phyloP scores from a whole-genome alignment of 2,888 invertebrate species.

The Tetramorium bicarinatum region DNA sequence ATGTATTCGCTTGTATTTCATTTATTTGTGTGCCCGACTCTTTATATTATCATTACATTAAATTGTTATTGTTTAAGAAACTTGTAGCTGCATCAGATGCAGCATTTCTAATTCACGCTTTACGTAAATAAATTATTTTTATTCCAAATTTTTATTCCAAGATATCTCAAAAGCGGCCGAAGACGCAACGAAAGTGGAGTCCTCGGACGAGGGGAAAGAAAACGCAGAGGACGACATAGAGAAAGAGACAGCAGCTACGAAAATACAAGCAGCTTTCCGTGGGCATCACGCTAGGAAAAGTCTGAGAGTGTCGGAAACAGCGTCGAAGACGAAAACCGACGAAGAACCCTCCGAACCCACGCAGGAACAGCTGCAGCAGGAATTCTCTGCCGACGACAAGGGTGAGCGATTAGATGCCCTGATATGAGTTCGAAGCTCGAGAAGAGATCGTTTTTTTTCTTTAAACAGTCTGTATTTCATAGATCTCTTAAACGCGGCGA shows the following conservation, averaged over 20 bases:
- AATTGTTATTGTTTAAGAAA: background rate
- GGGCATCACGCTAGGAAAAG: slow-evolving; percentile 93
- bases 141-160: slow-evolving; percentile 10
- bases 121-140: slow-evolving; percentile 15
- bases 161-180: slow-evolving; percentile 59
- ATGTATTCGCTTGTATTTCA: background rate
- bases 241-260: slow-evolving; percentile 91
- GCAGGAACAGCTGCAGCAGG: slow-evolving; percentile 91
- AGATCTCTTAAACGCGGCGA: slow-evolving; percentile 94
- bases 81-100: background rate
- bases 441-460: background rate
- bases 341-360: slow-evolving; percentile 84
- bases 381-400: slow-evolving; percentile 93
- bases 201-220: slow-evolving; percentile 62
- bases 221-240: slow-evolving; percentile 86
- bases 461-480: slow-evolving; percentile 28
- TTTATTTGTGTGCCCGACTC: background rate
- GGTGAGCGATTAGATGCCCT: slow-evolving; percentile 86
- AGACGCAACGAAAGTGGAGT: slow-evolving; percentile 62
- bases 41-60: background rate
- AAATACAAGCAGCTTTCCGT: slow-evolving; percentile 96
- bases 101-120: background rate
- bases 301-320: slow-evolving; percentile 88
- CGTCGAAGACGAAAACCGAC: slow-evolving; percentile 74
- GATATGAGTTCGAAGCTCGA: background rate